These are phyloP conservation scores for Penaeus indicus DNA, from an alignment of 1,140 invertebrate genomes.

Conservation along the genomic window DNA sequence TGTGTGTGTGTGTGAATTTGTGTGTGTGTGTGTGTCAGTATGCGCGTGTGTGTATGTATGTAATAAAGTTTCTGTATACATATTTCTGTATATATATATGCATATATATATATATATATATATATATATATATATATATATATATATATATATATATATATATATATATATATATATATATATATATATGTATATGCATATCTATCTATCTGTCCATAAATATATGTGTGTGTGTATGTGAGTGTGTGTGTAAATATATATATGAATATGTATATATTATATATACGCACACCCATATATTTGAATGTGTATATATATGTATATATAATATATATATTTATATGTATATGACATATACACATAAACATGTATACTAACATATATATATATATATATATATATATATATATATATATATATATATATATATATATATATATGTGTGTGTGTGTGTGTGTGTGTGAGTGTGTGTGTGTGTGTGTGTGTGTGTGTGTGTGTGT, in stretches of 20 bases:
- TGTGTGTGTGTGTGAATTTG: not conserved
- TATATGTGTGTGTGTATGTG: not conserved
- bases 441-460: not conserved
- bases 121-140: constrained; percentile 2
- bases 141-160: constrained; percentile 7
- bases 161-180: constrained; percentile 22
- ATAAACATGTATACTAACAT: not conserved
- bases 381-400: not conserved
- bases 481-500: not conserved
- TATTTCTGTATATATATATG: constrained; percentile 16
- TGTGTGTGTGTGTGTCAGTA: not conserved
- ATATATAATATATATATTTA: not conserved
- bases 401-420: not conserved
- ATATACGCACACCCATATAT: not conserved
- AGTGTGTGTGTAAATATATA: not conserved
- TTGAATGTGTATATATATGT: constrained; percentile 7
- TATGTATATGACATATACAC: not conserved
- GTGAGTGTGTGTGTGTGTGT: not conserved
- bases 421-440: constrained; percentile 20
- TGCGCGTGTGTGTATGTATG: not conserved
- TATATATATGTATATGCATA: constrained; percentile 6
- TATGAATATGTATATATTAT: not conserved
- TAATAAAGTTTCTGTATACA: too few relatives aligned
- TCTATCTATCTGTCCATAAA: not conserved
- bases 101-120: not conserved